These are phyloP conservation scores for Leptopilina drosophilae DNA, from an alignment of 2,888 invertebrate genomes.

Conservation along the genomic window DNA sequence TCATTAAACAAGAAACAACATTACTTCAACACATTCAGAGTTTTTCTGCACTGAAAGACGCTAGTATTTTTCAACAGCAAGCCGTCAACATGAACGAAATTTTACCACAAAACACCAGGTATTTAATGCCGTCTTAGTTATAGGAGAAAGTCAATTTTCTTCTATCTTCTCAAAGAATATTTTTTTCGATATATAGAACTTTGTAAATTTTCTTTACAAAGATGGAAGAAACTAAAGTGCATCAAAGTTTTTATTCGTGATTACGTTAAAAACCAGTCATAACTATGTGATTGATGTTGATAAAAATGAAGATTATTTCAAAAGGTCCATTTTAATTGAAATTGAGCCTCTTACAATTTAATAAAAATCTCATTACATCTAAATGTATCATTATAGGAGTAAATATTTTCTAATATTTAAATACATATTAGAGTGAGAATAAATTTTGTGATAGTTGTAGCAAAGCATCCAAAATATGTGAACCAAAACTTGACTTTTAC, in stretches of 20 bases:
- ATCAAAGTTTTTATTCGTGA: slow-evolving; percentile 1
- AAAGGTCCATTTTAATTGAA: slow-evolving; percentile 3
- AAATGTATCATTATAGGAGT: slow-evolving; percentile 11
- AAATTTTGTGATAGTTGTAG: slow-evolving; percentile 36
- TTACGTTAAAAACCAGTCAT: not conserved
- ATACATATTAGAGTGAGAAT: slow-evolving; percentile 32
- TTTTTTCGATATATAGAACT: not conserved
- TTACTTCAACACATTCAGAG: slow-evolving; percentile 72
- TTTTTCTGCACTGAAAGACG: slow-evolving; percentile 70
- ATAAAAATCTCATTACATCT: not conserved
- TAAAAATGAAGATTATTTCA: not conserved
- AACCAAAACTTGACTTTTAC: slow-evolving; percentile 10
- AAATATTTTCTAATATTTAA: slow-evolving; percentile 27
- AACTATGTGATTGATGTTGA: slow-evolving; percentile 9
- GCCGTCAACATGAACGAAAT: slow-evolving; percentile 75
- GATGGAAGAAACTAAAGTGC: not conserved
- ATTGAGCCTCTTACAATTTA: slow-evolving; percentile 20
- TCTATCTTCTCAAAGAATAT: not conserved
- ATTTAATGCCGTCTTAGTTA: slow-evolving; percentile 74
- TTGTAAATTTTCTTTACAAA: not conserved
- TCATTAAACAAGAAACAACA: slow-evolving; percentile 67
- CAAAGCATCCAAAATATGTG: slow-evolving; percentile 4
- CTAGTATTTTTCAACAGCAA: slow-evolving; percentile 66
- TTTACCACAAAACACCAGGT: slow-evolving; percentile 74
- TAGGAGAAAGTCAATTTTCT: slow-evolving; percentile 19